Evolutionary conservation across 2,797 vertebrate species (phyloP).

Genomic region (Taeniopygia guttata): DNA sequence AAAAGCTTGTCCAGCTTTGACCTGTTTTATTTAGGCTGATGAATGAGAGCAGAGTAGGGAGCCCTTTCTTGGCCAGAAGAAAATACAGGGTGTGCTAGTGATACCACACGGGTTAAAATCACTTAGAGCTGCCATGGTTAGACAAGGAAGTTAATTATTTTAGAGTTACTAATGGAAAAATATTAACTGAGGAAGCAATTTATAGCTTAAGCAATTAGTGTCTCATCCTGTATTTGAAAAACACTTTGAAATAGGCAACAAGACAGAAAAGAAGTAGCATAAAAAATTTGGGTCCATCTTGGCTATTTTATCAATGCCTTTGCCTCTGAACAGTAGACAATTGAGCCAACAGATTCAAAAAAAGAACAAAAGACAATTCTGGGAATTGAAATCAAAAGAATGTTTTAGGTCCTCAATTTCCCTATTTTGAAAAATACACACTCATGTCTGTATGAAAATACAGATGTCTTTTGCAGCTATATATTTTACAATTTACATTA

Average conservation of each 20-base stretch:
- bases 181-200: neutral
- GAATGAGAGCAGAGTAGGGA: neutral
- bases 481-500: neutral
- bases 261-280: neutral
- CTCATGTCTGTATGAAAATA: neutral
- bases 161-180: neutral
- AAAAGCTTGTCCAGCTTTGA: neutral
- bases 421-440: neutral
- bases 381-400: neutral
- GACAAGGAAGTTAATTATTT: neutral
- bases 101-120: neutral
- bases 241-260: neutral
- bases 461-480: neutral
- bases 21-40: neutral
- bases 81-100: neutral
- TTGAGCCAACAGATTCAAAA: neutral
- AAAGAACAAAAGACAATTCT: neutral
- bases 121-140: neutral
- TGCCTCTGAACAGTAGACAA: neutral
- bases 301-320: neutral
- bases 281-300: neutral
- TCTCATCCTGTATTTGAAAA: conserved; percentile 13
- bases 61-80: neutral
- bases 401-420: neutral
- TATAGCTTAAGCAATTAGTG: conserved; percentile 19